Base-by-base conservation (phyloP, 1,140 invertebrate species). In the Ptiloglossa arizonensis region DNA sequence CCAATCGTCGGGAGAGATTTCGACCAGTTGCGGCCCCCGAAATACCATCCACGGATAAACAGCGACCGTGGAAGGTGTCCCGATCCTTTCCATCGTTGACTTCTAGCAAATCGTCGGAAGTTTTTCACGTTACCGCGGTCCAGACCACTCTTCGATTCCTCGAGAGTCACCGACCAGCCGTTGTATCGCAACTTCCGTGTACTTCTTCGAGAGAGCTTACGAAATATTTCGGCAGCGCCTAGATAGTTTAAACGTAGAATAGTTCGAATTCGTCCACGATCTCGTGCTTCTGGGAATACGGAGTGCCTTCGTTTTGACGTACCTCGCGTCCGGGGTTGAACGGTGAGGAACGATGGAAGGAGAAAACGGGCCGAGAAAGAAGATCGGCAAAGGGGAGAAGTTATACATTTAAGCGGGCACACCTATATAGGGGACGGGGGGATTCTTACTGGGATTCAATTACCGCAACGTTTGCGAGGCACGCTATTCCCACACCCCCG, bases 391-490 rank as follows among this genome's bases (percentile, higher is more conserved):
- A 52, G 74, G 69, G 76, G 73, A 70, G 83, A 74, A 77, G 76
- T 82, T 88, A 77, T 83, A 85, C 71, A 69, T 81, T 87, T 73
- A 78, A 80, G 69, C 66, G 75, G 52, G 81, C 79, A 87, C 84
- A 86, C 76, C 79, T 87, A 88, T 88, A 87, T 85, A 86, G 70
- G 79, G 83, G 81, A 29, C 1, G 15, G 8, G 29, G 41, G 41
- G 63, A 48, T 85, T 88, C 89, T 90, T 90, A 89, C 89, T 86
- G 87, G 89, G 90, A 93, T 93, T 93, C 91, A 93, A 93, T 93
- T 93, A 93, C 91, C 91, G 88, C 91, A 91, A 92, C 87, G 92
- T 91, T 91, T 92, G 90, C 87, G 86, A 90, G 85, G 88, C 91
- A 92, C 91, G 91, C 90, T 88, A 93, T 91, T 90, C 87, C 83